Conservation (phyloP, 1,140 invertebrate genomes). For the Dinoponera quadriceps region DNA sequence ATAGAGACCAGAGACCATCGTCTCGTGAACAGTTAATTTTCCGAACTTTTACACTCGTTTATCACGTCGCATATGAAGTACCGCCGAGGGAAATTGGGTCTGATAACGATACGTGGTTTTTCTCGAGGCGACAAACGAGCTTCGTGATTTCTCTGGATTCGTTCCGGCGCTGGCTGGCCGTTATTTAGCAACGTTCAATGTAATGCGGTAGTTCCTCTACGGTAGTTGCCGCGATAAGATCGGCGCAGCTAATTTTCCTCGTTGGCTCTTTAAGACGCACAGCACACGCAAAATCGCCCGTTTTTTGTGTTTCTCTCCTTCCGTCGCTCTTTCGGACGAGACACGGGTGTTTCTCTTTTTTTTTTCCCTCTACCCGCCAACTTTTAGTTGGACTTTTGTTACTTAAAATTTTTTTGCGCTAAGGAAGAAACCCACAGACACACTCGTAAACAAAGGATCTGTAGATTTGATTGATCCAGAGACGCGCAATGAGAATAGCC, state of each 20-base stretch:
- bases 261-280: not conserved
- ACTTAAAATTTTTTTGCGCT: too few relatives aligned
- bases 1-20: conserved; percentile 1
- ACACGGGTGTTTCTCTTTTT: not conserved
- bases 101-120: conserved; percentile 3
- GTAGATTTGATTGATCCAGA: not conserved
- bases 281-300: not conserved
- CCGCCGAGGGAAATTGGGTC: conserved; percentile 5
- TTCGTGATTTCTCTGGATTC: conserved; percentile 39
- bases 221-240: not conserved
- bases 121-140: not conserved
- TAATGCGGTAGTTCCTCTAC: not conserved
- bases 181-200: conserved; percentile 19
- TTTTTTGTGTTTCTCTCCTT: not conserved
- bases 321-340: not conserved
- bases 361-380: too few relatives aligned
- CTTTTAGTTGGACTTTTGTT: too few relatives aligned
- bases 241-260: not conserved
- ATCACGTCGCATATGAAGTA: not conserved
- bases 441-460: too few relatives aligned
- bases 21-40: not conserved
- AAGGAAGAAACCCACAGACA: not conserved
- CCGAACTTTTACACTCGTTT: not conserved
- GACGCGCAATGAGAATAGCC: conserved; percentile 10
- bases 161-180: conserved; percentile 3